Conservation (phyloP, 2,113 vertebrate species). For the Cyprinodon brontotheroides region DNA sequence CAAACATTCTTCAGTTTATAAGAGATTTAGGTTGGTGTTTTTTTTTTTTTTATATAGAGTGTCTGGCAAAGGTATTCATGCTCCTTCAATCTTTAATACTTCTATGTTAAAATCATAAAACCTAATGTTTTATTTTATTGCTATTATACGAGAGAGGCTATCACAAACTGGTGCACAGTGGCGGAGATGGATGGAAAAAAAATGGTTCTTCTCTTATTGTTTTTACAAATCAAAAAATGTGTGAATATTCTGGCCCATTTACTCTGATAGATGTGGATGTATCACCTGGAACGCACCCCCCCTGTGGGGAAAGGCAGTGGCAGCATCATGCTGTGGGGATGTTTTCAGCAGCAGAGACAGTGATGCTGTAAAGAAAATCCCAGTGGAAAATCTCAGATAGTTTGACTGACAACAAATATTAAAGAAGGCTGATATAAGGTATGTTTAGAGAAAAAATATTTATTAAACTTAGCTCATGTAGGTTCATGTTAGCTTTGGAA, state of each 20-base stretch:
- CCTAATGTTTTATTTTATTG: background rate
- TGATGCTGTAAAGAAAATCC: background rate
- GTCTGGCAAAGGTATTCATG: too few relatives aligned
- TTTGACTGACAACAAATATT: background rate
- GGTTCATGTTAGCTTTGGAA: background rate
- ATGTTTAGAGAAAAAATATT: too few relatives aligned
- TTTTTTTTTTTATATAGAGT: background rate
- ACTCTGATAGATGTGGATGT: too few relatives aligned
- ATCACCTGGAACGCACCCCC: too few relatives aligned
- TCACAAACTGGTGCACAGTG: background rate
- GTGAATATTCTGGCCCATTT: background rate
- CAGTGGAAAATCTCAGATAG: constrained; percentile 9
- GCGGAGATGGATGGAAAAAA: background rate
- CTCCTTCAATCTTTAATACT: background rate
- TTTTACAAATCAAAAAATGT: background rate
- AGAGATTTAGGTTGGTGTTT: background rate
- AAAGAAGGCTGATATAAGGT: too few relatives aligned
- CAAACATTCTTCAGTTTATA: background rate
- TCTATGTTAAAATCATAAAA: background rate
- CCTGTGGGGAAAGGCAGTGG: too few relatives aligned
- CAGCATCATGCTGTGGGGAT: too few relatives aligned
- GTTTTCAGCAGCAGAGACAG: too few relatives aligned
- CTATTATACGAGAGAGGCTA: background rate
- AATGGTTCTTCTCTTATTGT: background rate
- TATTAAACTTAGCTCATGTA: background rate